A percentile compares a stretch with the other conserved stretches of the same genome.
These are phyloP conservation scores for Siniperca chuatsi DNA, from an alignment of 2,113 vertebrate genomes.

Conservation along the genomic window DNA sequence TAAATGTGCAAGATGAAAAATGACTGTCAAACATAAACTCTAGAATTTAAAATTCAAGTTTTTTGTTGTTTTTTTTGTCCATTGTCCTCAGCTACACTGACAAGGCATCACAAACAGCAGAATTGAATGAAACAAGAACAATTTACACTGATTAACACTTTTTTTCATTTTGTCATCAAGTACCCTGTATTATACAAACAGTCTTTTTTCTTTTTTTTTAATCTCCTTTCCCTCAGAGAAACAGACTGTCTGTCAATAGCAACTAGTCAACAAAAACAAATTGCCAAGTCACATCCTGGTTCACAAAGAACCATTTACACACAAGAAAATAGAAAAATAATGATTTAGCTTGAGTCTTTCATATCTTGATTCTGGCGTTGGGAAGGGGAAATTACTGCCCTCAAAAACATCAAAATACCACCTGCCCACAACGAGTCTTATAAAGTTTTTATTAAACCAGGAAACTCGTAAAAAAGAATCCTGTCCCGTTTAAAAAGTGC, in stretches of 20 bases:
- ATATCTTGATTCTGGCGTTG: slow-evolving; percentile 13
- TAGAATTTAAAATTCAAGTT: slow-evolving; percentile 39
- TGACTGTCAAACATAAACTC: slow-evolving; percentile 48
- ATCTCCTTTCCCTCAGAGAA: slow-evolving; percentile 18
- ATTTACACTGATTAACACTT: slow-evolving; percentile 51
- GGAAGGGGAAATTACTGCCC: background rate
- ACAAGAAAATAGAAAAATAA: slow-evolving; percentile 78
- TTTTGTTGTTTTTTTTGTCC: slow-evolving; percentile 26
- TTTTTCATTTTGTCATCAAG: slow-evolving; percentile 38
- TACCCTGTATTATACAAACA: slow-evolving; percentile 58
- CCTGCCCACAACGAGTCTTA: background rate
- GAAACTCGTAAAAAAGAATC: slow-evolving; percentile 45
- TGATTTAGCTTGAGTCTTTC: slow-evolving; percentile 47
- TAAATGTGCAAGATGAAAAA: slow-evolving; percentile 66
- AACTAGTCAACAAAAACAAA: slow-evolving; percentile 23
- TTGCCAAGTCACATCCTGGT: slow-evolving; percentile 34
- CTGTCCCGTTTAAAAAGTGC: slow-evolving; percentile 66
- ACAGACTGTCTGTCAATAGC: slow-evolving; percentile 24
- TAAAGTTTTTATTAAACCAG: slow-evolving; percentile 28
- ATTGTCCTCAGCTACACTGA: slow-evolving; percentile 56
- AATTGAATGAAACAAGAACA: slow-evolving; percentile 44
- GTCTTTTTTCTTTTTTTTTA: background rate
- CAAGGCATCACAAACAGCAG: slow-evolving; percentile 69
- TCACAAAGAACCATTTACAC: slow-evolving; percentile 58
- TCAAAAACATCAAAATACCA: slow-evolving; percentile 27